Evolutionary conservation across 1,140 invertebrate genomes (phyloP).

Genomic region (Sitobion miscanthi): DNA sequence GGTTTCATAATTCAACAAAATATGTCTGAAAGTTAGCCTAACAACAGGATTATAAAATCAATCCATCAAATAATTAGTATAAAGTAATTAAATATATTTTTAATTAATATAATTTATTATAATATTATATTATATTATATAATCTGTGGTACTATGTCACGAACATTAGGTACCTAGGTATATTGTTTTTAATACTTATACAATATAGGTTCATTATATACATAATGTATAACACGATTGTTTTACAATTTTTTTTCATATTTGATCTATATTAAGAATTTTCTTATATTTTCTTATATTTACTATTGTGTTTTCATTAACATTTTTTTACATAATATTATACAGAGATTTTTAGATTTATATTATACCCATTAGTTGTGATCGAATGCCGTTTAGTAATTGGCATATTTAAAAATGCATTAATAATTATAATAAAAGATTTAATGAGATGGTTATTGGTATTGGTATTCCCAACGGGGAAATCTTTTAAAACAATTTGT

Average conservation of each 20-base stretch:
- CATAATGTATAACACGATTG: neutral
- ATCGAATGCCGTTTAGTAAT: neutral
- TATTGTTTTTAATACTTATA: neutral
- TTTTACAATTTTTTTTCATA: neutral
- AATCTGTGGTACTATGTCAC: neutral
- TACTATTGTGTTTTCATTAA: neutral
- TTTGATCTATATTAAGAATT: neutral
- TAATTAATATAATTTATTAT: neutral
- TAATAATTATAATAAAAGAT: neutral
- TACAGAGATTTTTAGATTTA: neutral
- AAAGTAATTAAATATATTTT: neutral
- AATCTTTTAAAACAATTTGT: conserved; percentile 7
- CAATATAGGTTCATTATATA: too few species aligned
- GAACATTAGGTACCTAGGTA: neutral
- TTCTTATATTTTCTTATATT: neutral
- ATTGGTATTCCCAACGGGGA: neutral
- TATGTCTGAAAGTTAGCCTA: neutral
- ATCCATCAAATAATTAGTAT: neutral
- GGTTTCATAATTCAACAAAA: neutral
- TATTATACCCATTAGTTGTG: neutral
- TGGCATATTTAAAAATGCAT: neutral
- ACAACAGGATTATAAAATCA: neutral
- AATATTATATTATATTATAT: too few species aligned
- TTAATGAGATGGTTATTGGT: neutral
- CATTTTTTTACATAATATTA: neutral